Conservation (phyloP, 2,113 vertebrate genomes). For the Phalacrocorax brasilianus region DNA sequence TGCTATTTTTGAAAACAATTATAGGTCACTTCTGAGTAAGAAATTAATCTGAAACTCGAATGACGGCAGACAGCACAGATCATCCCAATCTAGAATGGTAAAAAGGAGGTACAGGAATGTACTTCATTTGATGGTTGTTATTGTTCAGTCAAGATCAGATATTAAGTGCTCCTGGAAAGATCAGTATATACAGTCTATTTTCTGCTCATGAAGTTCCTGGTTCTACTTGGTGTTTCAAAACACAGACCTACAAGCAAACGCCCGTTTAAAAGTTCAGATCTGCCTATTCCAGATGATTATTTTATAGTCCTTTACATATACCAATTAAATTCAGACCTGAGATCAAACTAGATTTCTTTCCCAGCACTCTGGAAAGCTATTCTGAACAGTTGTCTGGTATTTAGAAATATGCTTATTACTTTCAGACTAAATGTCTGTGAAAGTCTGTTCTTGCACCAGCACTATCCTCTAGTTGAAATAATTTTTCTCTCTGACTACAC, state of each 20-base stretch:
- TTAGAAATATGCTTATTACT: not conserved
- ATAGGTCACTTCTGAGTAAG: not conserved
- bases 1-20: not conserved
- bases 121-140: not conserved
- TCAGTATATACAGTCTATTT: not conserved
- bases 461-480: not conserved
- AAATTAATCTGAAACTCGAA: not conserved
- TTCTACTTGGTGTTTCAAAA: not conserved
- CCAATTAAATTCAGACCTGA: not conserved
- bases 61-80: not conserved
- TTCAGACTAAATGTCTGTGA: not conserved
- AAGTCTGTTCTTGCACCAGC: not conserved
- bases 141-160: not conserved
- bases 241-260: not conserved
- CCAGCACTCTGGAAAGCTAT: not conserved
- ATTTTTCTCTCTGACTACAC: not conserved
- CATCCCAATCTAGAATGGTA: not conserved
- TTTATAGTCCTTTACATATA: not conserved
- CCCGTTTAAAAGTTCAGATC: not conserved
- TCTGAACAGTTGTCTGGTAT: not conserved
- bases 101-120: not conserved
- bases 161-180: not conserved
- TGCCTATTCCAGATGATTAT: not conserved
- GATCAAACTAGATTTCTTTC: not conserved
- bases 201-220: not conserved